Conservation (phyloP, 2,113 vertebrate genomes). For the Aspidoscelis tigris region DNA sequence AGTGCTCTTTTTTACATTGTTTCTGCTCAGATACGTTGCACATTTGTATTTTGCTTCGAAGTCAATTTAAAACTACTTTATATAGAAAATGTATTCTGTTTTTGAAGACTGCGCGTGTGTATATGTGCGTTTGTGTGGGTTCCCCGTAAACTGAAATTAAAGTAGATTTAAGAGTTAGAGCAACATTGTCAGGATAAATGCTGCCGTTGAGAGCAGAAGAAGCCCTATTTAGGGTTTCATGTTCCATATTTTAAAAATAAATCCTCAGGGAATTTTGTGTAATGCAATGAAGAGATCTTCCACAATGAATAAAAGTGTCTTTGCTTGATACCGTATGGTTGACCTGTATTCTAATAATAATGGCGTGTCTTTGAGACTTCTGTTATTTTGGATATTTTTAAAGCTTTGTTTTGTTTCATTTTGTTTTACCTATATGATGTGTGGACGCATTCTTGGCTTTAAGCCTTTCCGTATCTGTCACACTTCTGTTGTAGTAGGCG, state of each 20-base stretch:
- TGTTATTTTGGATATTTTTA: conserved; percentile 11
- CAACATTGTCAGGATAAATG: conserved; percentile 59
- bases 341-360: conserved; percentile 45
- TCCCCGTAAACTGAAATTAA: conserved; percentile 52
- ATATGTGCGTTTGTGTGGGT: background rate
- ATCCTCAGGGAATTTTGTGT: conserved; percentile 69
- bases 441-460: background rate
- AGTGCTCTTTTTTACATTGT: conserved; percentile 47
- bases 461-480: background rate
- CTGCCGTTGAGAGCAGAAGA: conserved; percentile 44
- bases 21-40: conserved; percentile 7
- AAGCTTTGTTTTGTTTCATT: background rate
- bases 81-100: conserved; percentile 47
- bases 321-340: conserved; percentile 57
- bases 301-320: conserved; percentile 62
- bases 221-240: conserved; percentile 2
- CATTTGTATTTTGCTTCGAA: conserved; percentile 56
- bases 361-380: conserved; percentile 43
- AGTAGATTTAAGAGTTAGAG: conserved; percentile 54
- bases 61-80: conserved; percentile 43
- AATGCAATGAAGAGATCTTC: conserved; percentile 73
- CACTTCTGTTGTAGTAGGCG: background rate
- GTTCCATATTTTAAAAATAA: conserved; percentile 36
- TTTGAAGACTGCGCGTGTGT: conserved; percentile 49
- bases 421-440: background rate